These are phyloP conservation scores for Oscheius myriophilus DNA, from an alignment of 2,888 invertebrate species.

Conservation along the genomic window DNA sequence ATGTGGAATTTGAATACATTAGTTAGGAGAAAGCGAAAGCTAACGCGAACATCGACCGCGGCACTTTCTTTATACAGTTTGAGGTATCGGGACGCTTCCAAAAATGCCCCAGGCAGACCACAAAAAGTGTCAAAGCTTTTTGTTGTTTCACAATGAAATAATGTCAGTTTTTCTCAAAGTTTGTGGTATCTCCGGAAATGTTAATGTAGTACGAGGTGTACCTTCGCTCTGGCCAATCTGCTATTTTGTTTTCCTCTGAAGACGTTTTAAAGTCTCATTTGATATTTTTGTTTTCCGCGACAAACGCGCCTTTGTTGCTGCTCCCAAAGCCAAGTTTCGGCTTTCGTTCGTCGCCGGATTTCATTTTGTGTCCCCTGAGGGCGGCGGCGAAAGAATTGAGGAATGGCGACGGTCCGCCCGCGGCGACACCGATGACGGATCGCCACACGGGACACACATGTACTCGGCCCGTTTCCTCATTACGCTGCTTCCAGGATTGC, in stretches of 20 bases:
- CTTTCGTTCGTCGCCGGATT: conserved; percentile 15
- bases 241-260: neutral
- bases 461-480: conserved; percentile 5
- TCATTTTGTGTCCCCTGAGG: conserved; percentile 29
- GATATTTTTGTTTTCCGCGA: conserved; percentile 20
- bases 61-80: no score
- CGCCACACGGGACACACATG: conserved; percentile 28
- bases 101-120: no score
- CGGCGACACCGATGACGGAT: conserved; percentile 31
- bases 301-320: conserved; percentile 18
- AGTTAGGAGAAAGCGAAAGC: no score
- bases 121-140: no score
- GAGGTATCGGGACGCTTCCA: no score
- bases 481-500: neutral
- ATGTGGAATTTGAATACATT: no score
- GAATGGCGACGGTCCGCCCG: conserved; percentile 26
- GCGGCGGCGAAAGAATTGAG: conserved; percentile 31
- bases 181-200: no score
- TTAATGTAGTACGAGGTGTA: no score
- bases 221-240: no score
- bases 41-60: no score
- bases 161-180: no score
- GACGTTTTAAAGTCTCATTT: neutral
- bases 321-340: conserved; percentile 22
- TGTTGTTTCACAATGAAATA: no score